Base-by-base conservation (phyloP, 2,888 invertebrate genomes). In the Apamea monoglypha region DNA sequence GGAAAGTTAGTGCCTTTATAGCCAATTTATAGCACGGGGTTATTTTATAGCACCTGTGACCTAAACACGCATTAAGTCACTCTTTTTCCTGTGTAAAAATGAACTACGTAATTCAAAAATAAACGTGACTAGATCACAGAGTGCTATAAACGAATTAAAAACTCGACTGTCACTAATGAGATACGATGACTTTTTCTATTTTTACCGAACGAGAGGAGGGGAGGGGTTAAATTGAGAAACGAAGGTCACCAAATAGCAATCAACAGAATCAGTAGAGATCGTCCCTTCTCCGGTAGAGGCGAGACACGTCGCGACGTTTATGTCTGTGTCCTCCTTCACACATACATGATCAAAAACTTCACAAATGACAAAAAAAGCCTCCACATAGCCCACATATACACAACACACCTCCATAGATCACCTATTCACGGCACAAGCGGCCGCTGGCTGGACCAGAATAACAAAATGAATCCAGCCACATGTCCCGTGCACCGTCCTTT, bases 401-500 rank as follows among this genome's bases (percentile, higher is more conserved):
- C 44, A 73, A 70, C 32, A 68, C 36, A 85, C 40, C 50, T 61
- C 47, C 21, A 73, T 70, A 79, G 64, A 86, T 83, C 86, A 81
- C 66, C 80, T 74, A 85, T 87, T 81, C 84, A 84, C 78, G 64
- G 78, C 67, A 72, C 71, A 68, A 25, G 73, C 40, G 73, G 72
- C 40, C 75, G 68, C 69, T 44, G 59, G 21, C 76, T 71, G 59
- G 84, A 70, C 75, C 64, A 76, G 85, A 87, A 86, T 87, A 84
- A 80, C 81, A 81, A 82, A 81, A 74, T 81, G n/a, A 36, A 68
- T 66, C 66, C 72, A 64, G 74, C 67, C 67, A 70, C 87, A 80
- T 29, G 76, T 68, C 29, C 76, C 74, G 47, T 79, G 74, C 47
- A 66, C 44, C 56, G 56, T 72, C 16, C 64, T 74, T 76, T 79